Base-by-base conservation (phyloP, 2,888 invertebrate species). In the Willowsia nigromaculata region DNA sequence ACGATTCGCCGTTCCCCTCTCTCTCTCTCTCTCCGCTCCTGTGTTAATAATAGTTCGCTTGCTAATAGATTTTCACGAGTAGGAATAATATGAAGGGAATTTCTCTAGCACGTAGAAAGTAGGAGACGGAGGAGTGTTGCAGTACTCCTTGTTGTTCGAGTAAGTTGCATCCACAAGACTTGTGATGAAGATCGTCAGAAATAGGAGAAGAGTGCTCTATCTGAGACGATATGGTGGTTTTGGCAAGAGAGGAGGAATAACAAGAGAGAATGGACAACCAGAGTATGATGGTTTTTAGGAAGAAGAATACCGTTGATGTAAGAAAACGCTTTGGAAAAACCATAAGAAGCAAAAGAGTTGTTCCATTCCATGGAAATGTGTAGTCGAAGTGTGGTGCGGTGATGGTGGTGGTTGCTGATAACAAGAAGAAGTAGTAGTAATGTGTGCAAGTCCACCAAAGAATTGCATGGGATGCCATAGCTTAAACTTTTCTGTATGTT, bases 391-490 rank as follows among this genome's bases (percentile, higher is more conserved):
- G n/a, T n/a, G n/a, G n/a, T n/a, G n/a, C n/a, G n/a, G n/a, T n/a
- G n/a, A n/a, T n/a, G n/a, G n/a, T n/a, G n/a, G n/a, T n/a, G n/a
- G n/a, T n/a, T n/a, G 7, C 11, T 53, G 18, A 22, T 53, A 37
- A 78, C 9, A 25, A 80, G 59, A 80, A 40, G 18, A 74, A 11
- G 40, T 37, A 88, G 88, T 30, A 78, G 83, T 62, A 33, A 59
- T 62, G 59, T 22, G n/a, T 18, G 40, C 25, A 78, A 83, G 65
- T 82, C 82, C 40, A 83, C 65, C 68, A 83, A 83, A 88, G 88
- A 88, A 83, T 80, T 83, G 71, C 68, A 85, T 56, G 25, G 84
- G 25, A 74, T 71, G 43, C 65, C 71, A 83, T 33, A 71, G 83
- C 78, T 56, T 78, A 33, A 78, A 25, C n/a, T 56, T n/a, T n/a